phyloP scores from a whole-genome alignment of 30 jellyfish, hydroid and myxozoan genomes.

The Clytia hemisphaerica region DNA sequence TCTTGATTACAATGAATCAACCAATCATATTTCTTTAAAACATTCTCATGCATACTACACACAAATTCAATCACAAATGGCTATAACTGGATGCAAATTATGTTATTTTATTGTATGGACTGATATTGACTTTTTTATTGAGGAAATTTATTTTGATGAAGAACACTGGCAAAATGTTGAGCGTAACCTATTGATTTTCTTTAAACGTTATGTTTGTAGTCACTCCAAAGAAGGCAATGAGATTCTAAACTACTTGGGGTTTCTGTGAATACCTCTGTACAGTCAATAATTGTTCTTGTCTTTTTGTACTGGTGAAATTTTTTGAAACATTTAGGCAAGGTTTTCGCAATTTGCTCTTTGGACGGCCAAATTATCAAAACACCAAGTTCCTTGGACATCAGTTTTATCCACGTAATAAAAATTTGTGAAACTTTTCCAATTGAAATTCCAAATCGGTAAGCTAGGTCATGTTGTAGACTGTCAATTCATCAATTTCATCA shows the following conservation, averaged over 20 bases:
- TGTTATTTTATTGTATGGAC: slow-evolving; percentile 33
- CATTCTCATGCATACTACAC: slow-evolving; percentile 36
- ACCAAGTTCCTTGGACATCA: slow-evolving; percentile 41
- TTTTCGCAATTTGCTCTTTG: slow-evolving; percentile 21
- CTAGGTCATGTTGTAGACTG: slow-evolving; percentile 14
- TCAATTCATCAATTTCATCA: slow-evolving; percentile 14
- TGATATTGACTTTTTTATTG: neutral
- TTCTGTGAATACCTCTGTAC: slow-evolving; percentile 52
- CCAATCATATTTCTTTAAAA: neutral
- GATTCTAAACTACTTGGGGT: slow-evolving; percentile 45
- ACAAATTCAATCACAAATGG: slow-evolving; percentile 42
- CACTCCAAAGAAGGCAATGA: slow-evolving; percentile 35
- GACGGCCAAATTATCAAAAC: slow-evolving; percentile 67
- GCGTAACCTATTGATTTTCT: slow-evolving; percentile 13
- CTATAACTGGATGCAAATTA: neutral
- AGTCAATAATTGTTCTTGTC: slow-evolving; percentile 40
- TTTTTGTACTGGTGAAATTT: slow-evolving; percentile 39
- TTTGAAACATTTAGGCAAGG: slow-evolving; percentile 43
- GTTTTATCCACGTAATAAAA: slow-evolving; percentile 50
- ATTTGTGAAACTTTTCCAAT: no score
- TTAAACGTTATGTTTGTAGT: slow-evolving; percentile 42
- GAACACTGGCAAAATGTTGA: slow-evolving; percentile 11
- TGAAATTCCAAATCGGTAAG: no score
- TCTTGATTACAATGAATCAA: neutral
- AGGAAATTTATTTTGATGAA: slow-evolving; percentile 1